Base-by-base conservation (phyloP, 2,797 vertebrate species). In the Rhinichthys osculus region DNA sequence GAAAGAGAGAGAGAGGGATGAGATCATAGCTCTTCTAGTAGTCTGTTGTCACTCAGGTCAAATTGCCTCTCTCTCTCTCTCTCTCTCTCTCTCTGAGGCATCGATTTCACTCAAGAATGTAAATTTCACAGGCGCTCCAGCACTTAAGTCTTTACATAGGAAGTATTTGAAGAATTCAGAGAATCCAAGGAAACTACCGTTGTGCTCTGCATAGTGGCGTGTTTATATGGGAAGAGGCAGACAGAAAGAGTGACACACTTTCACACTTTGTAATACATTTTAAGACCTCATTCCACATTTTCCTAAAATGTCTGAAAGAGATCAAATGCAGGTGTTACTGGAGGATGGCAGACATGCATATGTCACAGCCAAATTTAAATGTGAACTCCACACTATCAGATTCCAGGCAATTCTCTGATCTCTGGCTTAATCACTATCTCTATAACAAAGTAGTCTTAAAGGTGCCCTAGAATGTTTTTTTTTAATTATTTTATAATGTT, bases 11-110 rank as follows among this genome's bases (percentile, higher is more conserved):
- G 90, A 89, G 92, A 91, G 89, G 84, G 93, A 95, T 96, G 95
- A 96, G 95, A 95, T 95, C 95, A 96, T 95, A 92, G 95, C 94
- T 95, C 89, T 92, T 96, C 94, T 95, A 91, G 92, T 95, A 95
- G 95, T 95, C 94, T 95, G 95, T 94, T 96, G 95, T 95, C 95
- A 96, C 95, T 92, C 93, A 93, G 95, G 94, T 96, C 95, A 94
- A 93, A 94, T 95, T 94, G 92, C 93, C 92, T 50, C 14, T 80
- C 82, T 70, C 72, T 81, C 81, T 79, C 83, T 78, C 86, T 78
- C 92, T 50, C 14, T 80, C 82, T 70, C 72, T 81, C 81, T 79
- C 83, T 78, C 86, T 78, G 13, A 27, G 54, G 40, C 77, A 82
- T 92, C 89, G 91, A 91, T 94, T 93, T 90, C 92, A 91, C 91